phyloP scores from a whole-genome alignment of 2,797 vertebrate species.

The Gallinago solitaria region DNA sequence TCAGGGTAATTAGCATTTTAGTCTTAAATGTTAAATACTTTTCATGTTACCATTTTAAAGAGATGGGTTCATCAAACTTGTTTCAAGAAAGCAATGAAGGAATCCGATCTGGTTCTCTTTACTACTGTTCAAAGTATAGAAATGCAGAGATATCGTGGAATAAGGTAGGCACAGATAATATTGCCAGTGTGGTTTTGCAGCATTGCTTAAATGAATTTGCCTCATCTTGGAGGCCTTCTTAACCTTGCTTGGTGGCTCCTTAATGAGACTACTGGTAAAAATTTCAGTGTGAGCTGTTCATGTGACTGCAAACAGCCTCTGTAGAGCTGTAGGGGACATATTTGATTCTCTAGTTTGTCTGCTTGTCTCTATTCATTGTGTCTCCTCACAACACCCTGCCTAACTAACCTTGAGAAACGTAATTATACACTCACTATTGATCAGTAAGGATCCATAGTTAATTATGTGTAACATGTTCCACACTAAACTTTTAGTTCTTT shows the following conservation, averaged over 20 bases:
- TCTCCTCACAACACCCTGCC: constrained; percentile 24
- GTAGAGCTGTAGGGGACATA: not conserved
- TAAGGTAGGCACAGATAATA: not conserved
- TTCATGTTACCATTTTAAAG: not conserved
- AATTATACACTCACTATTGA: constrained; percentile 69
- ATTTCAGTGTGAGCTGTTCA: not conserved
- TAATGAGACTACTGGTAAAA: constrained; percentile 39
- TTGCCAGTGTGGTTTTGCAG: not conserved
- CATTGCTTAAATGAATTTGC: not conserved
- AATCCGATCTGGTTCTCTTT: not conserved
- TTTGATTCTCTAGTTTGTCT: constrained; percentile 22
- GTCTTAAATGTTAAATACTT: not conserved
- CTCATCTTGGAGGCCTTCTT: constrained; percentile 4
- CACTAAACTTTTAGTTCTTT: constrained; percentile 54
- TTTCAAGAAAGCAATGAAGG: not conserved
- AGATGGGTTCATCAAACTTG: not conserved
- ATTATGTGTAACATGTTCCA: constrained; percentile 66
- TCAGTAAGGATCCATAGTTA: constrained; percentile 72
- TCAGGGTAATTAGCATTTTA: not conserved
- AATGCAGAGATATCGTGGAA: not conserved
- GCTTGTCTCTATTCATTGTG: constrained; percentile 24
- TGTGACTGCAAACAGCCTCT: constrained; percentile 3
- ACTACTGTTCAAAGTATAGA: not conserved
- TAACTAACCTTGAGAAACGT: constrained; percentile 73
- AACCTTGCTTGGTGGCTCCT: constrained; percentile 28